A percentile compares a stretch with the other conserved stretches of the same genome.
Evolutionary conservation across 2,113 vertebrate genomes (phyloP).

Genomic region (Atractosteus spatula): DNA sequence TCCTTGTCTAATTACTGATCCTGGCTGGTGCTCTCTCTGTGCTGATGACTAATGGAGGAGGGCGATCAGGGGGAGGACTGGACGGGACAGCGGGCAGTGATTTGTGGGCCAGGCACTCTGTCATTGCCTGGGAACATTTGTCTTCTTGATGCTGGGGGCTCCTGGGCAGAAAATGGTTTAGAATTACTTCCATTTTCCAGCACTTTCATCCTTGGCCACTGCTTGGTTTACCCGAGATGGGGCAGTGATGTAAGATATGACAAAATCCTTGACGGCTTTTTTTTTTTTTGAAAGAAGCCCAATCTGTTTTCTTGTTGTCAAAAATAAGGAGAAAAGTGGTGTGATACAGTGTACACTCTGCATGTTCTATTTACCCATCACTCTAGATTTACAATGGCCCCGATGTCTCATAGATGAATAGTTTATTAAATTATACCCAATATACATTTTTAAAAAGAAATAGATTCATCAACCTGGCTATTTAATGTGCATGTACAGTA

Average conservation of each 20-base stretch:
- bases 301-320: conserved; percentile 58
- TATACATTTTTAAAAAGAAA: no score
- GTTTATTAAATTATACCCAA: no score
- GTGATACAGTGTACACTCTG: not conserved
- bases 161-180: conserved; percentile 70
- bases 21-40: conserved; percentile 78
- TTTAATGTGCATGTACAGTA: no score
- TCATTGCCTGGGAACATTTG: conserved; percentile 78
- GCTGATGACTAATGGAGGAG: conserved; percentile 86
- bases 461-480: no score
- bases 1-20: conserved; percentile 94
- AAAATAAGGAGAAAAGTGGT: conserved; percentile 23
- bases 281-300: conserved; percentile 49
- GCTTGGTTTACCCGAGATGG: conserved; percentile 40
- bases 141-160: conserved; percentile 73
- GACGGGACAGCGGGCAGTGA: conserved; percentile 71
- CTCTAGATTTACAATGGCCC: no score
- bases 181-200: conserved; percentile 72
- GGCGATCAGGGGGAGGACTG: conserved; percentile 65
- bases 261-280: conserved; percentile 65
- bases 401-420: no score
- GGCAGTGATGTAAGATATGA: conserved; percentile 63
- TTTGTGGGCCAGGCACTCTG: conserved; percentile 83
- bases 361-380: not conserved
- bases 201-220: conserved; percentile 65